Conservation (phyloP, 2,888 invertebrate genomes). For the Adelognathus sp. region DNA sequence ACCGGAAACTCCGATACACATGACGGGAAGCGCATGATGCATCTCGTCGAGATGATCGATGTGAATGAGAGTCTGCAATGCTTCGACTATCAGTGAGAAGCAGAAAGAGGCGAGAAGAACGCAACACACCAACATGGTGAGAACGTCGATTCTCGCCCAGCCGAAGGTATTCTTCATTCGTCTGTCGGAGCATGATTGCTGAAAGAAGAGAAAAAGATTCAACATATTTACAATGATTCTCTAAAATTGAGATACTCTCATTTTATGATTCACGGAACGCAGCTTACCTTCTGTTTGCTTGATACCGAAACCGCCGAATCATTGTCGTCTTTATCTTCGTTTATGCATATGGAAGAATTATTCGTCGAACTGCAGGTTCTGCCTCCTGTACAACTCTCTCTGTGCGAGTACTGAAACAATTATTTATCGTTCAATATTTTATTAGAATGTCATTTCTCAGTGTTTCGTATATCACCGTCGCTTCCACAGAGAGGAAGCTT, state of each 20-base stretch:
- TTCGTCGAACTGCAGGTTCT: conserved; percentile 64
- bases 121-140: conserved; percentile 91
- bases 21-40: conserved; percentile 88
- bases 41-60: conserved; percentile 88
- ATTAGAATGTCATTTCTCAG: too few relatives aligned
- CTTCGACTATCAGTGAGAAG: conserved; percentile 91
- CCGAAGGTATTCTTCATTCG: conserved; percentile 93
- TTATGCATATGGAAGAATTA: conserved; percentile 68
- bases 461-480: too few relatives aligned
- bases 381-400: conserved; percentile 60
- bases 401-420: conserved; percentile 74
- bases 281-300: conserved; percentile 68
- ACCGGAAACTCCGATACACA: conserved; percentile 88
- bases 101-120: conserved; percentile 92
- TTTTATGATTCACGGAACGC: background rate
- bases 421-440: too few relatives aligned
- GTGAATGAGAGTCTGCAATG: conserved; percentile 90
- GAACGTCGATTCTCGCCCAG: conserved; percentile 95
- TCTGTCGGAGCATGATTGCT: conserved; percentile 84
- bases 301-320: conserved; percentile 65
- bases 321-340: conserved; percentile 66
- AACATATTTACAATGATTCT: background rate
- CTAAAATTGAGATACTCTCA: background rate
- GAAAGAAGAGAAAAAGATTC: conserved; percentile 45
- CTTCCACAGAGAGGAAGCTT: too few relatives aligned